Evolutionary conservation across 2,113 vertebrate genomes (phyloP).

Genomic region (Connochaetes taurinus): DNA sequence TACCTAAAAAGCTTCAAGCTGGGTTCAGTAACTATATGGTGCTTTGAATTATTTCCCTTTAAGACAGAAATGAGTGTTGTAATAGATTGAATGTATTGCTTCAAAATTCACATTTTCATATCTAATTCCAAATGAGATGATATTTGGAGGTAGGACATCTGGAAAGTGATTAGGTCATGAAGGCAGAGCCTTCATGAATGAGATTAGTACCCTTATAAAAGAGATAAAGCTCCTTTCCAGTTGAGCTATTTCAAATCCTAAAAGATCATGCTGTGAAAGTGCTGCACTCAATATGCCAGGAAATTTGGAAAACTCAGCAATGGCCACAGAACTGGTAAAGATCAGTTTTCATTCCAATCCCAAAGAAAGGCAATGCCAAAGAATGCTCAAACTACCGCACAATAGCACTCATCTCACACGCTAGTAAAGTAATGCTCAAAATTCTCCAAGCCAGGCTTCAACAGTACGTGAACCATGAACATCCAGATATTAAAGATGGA

Average conservation of each 20-base stretch:
- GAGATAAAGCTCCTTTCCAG: neutral
- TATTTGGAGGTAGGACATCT: neutral
- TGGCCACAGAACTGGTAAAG: neutral
- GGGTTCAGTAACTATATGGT: neutral
- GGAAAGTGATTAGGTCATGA: neutral
- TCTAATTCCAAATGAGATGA: neutral
- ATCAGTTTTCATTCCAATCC: neutral
- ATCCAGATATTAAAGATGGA: neutral
- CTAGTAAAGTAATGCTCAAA: neutral
- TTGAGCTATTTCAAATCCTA: neutral
- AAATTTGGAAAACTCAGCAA: neutral
- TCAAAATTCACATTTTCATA: neutral
- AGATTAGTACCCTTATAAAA: neutral
- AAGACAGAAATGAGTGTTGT: neutral
- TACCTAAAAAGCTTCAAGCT: neutral
- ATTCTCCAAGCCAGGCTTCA: neutral
- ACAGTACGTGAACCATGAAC: fast-evolving
- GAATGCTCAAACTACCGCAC: neutral
- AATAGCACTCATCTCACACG: neutral
- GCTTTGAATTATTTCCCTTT: neutral
- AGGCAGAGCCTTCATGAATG: neutral
- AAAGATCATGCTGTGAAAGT: neutral
- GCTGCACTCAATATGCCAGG: neutral
- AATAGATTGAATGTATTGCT: neutral
- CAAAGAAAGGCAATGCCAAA: neutral